These are phyloP conservation scores for Falco novaeseelandiae DNA, from an alignment of 2,797 vertebrate genomes.

Conservation along the genomic window DNA sequence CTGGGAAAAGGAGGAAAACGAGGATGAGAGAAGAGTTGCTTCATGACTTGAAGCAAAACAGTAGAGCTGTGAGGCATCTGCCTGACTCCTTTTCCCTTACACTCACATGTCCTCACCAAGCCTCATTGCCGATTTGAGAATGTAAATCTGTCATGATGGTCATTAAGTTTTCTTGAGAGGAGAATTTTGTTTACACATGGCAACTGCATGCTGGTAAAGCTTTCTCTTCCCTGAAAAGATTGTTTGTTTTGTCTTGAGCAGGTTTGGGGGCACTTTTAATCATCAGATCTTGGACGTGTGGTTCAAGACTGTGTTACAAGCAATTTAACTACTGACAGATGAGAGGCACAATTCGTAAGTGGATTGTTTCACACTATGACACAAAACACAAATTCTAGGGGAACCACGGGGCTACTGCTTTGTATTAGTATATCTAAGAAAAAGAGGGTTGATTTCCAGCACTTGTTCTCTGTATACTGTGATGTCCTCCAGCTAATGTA, in stretches of 20 bases:
- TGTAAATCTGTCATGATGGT: background rate
- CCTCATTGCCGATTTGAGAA: background rate
- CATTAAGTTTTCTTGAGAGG: background rate
- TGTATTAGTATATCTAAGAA: background rate
- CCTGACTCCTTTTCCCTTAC: background rate
- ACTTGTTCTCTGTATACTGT: background rate
- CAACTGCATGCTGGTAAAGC: background rate
- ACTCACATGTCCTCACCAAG: fast-evolving
- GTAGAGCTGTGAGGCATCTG: background rate
- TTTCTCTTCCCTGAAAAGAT: background rate
- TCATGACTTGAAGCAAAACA: background rate
- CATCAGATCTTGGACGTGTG: background rate
- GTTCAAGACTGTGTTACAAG: background rate
- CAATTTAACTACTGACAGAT: background rate
- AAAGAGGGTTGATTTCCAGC: background rate
- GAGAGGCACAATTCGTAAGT: background rate
- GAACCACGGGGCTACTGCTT: background rate
- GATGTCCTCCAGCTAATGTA: background rate
- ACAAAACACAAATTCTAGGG: background rate
- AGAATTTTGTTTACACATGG: background rate
- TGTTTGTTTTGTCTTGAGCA: background rate
- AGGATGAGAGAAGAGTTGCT: background rate
- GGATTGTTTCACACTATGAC: background rate
- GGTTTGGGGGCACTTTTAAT: background rate
- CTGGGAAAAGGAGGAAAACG: background rate